Base-by-base conservation (phyloP, 2,888 invertebrate genomes). In the Baccha elongata region DNA sequence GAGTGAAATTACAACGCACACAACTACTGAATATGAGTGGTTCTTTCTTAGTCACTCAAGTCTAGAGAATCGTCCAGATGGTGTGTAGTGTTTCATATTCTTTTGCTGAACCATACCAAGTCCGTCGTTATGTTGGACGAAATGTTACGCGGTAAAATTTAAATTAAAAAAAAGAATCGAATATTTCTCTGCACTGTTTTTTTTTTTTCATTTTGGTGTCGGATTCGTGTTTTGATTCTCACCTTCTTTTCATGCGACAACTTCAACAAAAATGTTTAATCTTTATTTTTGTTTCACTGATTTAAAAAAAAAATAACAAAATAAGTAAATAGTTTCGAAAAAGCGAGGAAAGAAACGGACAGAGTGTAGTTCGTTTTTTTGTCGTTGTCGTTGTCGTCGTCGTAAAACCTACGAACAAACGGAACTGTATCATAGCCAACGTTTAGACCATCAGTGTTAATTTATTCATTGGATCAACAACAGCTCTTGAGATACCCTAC, bases 391-490 rank as follows among this genome's bases (percentile, higher is more conserved):
- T 58, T 35, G 53, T 67, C n/a, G n/a, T n/a, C 26, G 19, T 58
- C 50, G 52, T 37, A n/a, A 65, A 32, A 55, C 50, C 40, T 42
- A 71, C 75, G 53, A 74, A 80, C 37, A 23, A 48, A 55, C 68
- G 68, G 71, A 75, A 60, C 52, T 65, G 52, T 60, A 71, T 60
- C 69, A 65, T 60, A 55, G 76, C 72, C 42, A 78, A 37, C 72
- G 58, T 79, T 86, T 86, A 87, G 87, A 87, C 87, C 88, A 87
- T 89, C 91, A 89, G 90, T 90, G 90, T 89, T 90, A 89, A 90
- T 90, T 90, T 90, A 89, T 88, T 88, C 90, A 89, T 88, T 89
- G 90, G 88, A 88, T 88, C 88, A 89, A 88, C 89, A 90, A 88
- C 91, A 88, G 73, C 85, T 84, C 75, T 62, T 55, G 55, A 75